phyloP scores from a whole-genome alignment of 2,888 invertebrate genomes.

The Rhodophaea formosa region DNA sequence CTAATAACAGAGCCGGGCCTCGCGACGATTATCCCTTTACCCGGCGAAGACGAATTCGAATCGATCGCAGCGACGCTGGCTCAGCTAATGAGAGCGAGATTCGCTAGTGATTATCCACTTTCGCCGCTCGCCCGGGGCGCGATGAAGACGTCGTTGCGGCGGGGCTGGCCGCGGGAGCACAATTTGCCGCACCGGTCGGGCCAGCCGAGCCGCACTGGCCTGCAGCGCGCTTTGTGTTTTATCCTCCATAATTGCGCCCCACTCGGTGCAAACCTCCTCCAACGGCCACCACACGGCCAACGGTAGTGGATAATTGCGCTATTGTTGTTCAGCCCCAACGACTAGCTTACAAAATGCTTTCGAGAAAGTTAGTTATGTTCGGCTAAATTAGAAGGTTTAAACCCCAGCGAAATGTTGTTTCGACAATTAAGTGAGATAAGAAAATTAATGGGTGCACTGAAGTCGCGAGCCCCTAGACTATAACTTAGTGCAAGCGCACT shows the following conservation, averaged over 20 bases:
- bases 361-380: constrained; percentile 54
- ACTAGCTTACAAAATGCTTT: constrained; percentile 59
- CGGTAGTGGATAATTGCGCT: constrained; percentile 74
- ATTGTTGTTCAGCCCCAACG: constrained; percentile 63
- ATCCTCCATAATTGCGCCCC: constrained; percentile 71
- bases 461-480: constrained; percentile 35
- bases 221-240: constrained; percentile 68
- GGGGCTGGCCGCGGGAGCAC: constrained; percentile 57
- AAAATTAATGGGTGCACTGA: constrained; percentile 60
- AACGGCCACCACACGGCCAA: constrained; percentile 59
- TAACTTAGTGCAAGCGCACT: constrained; percentile 29
- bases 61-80: constrained; percentile 70
- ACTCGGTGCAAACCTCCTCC: constrained; percentile 50
- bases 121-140: constrained; percentile 66
- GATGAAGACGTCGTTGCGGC: constrained; percentile 67
- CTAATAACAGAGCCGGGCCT: constrained; percentile 73
- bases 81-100: constrained; percentile 76
- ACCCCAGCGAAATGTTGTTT: constrained; percentile 56
- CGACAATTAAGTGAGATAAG: constrained; percentile 66
- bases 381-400: constrained; percentile 63
- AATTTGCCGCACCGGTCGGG: constrained; percentile 62
- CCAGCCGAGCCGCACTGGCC: constrained; percentile 49
- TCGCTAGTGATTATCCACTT: constrained; percentile 79
- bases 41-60: constrained; percentile 72
- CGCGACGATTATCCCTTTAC: constrained; percentile 76